Evolutionary conservation across 1,140 invertebrate species (phyloP), one percentile per base, ranked within the genome.

Genomic region (Aricia agestis): DNA sequence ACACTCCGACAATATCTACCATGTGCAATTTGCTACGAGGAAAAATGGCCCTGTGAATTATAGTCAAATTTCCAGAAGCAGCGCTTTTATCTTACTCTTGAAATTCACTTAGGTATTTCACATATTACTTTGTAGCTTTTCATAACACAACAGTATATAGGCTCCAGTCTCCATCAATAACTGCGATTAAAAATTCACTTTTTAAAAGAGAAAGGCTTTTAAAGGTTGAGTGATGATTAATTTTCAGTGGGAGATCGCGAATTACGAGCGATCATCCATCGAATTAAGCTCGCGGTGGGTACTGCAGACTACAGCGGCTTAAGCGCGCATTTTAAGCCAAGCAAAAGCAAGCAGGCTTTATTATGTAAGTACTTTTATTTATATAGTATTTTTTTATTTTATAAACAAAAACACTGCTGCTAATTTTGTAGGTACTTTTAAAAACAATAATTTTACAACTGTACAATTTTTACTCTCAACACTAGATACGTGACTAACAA

Each of bases 1-100:
- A 42, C 72, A 65, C 65, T 73, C 25, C 15, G 66, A 52, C 45
- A 52, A 52, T 52, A 52, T 52, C 45, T 52, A 52, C 10, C 45
- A 52, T 52, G 45, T 52, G 45, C 45, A 52, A 52, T 52, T 52
- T 52, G 45, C 45, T 52, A 52, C 45, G 45, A 52, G 45, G 45
- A 52, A 52, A 52, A 52, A 52, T 52, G 45, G 45, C 45, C 11
- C 45, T 52, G 45, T 52, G 45, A 52, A 52, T 52, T 52, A 52
- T 52, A 52, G 45, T 9, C 10, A 52, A 52, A 52, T 52, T 5
- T 52, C 13, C 45, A 52, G 9, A 11, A 52, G 45, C 45, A 52
- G 45, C 45, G 13, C 6, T 52, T 52, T 52, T 52, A 52, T 52
- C 45, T 52, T 52, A 52, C 45, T 52, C 6, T 15, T 11, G 45